These are phyloP conservation scores for Adoxophyes honmai DNA, from an alignment of 1,140 invertebrate species.

Conservation along the genomic window DNA sequence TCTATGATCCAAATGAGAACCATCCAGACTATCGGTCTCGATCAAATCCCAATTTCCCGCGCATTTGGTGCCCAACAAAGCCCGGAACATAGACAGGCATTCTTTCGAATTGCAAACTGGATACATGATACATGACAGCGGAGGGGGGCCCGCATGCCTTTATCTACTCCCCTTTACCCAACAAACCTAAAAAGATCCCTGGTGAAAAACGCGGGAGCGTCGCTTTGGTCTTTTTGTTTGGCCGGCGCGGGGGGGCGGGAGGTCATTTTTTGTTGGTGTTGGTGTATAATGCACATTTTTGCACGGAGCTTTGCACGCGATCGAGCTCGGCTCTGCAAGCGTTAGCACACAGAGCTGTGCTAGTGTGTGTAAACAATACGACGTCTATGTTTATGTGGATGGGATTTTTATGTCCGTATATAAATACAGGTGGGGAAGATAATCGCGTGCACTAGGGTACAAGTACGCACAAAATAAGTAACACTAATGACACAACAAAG, in stretches of 20 bases:
- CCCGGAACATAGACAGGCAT: conserved; percentile 5
- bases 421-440: conserved; percentile 1
- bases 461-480: too few species aligned
- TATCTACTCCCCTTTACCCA: conserved; percentile 41
- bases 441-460: too few species aligned
- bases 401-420: conserved; percentile 3
- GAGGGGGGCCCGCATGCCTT: conserved; percentile 50
- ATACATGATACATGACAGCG: conserved; percentile 54
- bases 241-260: conserved; percentile 32
- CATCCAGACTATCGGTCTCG: neutral
- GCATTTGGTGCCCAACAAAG: conserved; percentile 9
- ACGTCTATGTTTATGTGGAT: conserved; percentile 12
- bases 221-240: conserved; percentile 42
- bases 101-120: conserved; percentile 46
- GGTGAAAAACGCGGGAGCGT: conserved; percentile 34
- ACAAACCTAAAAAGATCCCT: conserved; percentile 47
- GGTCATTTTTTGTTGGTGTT: conserved; percentile 49
- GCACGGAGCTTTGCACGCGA: conserved; percentile 66
- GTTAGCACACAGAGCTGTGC: conserved; percentile 36
- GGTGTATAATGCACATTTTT: conserved; percentile 71
- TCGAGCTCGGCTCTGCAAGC: conserved; percentile 51
- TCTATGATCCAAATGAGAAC: neutral
- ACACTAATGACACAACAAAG: too few species aligned
- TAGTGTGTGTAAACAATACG: conserved; percentile 21
- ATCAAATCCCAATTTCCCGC: conserved; percentile 9